Conservation (phyloP, 64 coral and sea anemone species). For the Montipora cactus region DNA sequence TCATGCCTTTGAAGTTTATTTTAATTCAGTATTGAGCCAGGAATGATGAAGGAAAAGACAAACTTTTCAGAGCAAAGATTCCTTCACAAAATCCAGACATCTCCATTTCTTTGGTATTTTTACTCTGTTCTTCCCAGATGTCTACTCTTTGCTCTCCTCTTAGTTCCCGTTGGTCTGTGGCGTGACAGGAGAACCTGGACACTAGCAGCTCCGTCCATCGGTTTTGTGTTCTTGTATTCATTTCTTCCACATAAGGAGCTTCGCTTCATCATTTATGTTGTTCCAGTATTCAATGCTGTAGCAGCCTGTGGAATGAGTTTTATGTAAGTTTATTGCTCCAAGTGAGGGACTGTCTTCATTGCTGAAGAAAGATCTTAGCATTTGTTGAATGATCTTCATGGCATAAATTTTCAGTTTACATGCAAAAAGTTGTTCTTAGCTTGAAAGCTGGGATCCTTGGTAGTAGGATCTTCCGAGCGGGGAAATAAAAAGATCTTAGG, state of each 20-base stretch:
- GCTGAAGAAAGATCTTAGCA: no score
- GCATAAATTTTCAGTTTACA: no score
- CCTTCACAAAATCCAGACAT: constrained; percentile 70
- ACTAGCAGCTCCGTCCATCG: constrained; percentile 64
- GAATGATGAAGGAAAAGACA: background rate
- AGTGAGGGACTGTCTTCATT: no score
- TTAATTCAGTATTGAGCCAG: background rate
- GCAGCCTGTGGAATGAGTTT: constrained; percentile 93
- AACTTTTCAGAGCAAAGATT: background rate
- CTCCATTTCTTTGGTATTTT: constrained; percentile 97
- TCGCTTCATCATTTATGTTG: constrained; percentile 94
- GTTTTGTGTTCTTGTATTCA: constrained; percentile 89
- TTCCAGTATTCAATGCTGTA: constrained; percentile 87
- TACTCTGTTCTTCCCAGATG: constrained; percentile 94
- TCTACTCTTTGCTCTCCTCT: constrained; percentile 71
- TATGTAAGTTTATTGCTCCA: constrained; percentile 71
- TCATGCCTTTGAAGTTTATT: no score
- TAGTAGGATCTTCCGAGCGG: no score
- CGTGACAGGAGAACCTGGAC: constrained; percentile 83
- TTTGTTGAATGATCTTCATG: no score
- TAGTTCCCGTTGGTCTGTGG: constrained; percentile 88
- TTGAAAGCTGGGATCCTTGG: no score
- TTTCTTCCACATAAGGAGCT: constrained; percentile 96
- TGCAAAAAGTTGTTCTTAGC: no score
- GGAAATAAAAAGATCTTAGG: no score